Evolutionary conservation across 2,797 vertebrate genomes (phyloP).

Genomic region (Anguilla obscura): DNA sequence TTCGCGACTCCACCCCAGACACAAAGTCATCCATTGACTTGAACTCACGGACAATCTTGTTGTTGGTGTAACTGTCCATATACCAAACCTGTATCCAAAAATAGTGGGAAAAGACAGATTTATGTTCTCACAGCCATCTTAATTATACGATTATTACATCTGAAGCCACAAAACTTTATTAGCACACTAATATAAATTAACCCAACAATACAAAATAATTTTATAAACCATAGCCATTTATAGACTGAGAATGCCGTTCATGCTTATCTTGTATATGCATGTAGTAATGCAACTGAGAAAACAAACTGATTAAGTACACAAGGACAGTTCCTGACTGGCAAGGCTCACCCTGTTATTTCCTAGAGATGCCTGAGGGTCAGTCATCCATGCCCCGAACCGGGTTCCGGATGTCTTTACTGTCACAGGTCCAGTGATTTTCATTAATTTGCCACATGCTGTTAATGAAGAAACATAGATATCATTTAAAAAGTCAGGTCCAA

Average conservation of each 20-base stretch:
- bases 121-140: neutral
- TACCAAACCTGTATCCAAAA: slow-evolving; percentile 76
- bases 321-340: slow-evolving; percentile 22
- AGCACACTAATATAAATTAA: neutral
- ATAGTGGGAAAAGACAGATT: slow-evolving; percentile 23
- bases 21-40: slow-evolving; percentile 80
- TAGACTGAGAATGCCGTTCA: neutral
- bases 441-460: slow-evolving; percentile 96
- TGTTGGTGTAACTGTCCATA: slow-evolving; percentile 83
- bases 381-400: slow-evolving; percentile 98
- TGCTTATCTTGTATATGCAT: neutral
- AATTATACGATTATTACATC: neutral
- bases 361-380: slow-evolving; percentile 86
- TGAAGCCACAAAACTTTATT: neutral
- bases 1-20: slow-evolving; percentile 79
- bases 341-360: slow-evolving; percentile 90
- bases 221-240: neutral
- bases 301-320: neutral
- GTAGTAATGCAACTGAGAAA: neutral
- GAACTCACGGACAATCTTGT: slow-evolving; percentile 80
- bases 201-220: neutral
- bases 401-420: slow-evolving; percentile 98
- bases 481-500: slow-evolving; percentile 20
- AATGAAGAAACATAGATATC: slow-evolving; percentile 73
- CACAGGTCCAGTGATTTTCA: slow-evolving; percentile 96